A percentile compares a stretch with the other conserved stretches of the same genome.
These are phyloP conservation scores for Benitochromis conjunctus DNA, from an alignment of 2,113 vertebrate genomes.

Conservation along the genomic window DNA sequence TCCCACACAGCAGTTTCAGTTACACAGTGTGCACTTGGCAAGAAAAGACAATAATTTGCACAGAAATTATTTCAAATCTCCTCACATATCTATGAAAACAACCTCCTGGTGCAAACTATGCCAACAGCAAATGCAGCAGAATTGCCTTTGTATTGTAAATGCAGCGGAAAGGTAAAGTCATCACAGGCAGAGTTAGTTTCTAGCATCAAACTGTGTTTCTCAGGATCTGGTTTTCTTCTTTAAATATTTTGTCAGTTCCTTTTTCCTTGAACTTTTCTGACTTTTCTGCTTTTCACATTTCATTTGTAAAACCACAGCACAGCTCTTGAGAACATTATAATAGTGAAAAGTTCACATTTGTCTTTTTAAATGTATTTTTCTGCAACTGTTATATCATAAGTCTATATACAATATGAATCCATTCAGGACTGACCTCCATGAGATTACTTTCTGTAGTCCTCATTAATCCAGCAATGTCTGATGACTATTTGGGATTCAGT, in stretches of 20 bases:
- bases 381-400: neutral
- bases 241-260: conserved; percentile 2
- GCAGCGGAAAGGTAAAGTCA: conserved; percentile 9
- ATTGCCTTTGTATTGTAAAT: conserved; percentile 35
- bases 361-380: neutral
- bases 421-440: neutral
- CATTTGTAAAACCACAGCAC: neutral
- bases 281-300: conserved; percentile 11
- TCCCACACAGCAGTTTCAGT: neutral
- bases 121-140: neutral
- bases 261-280: conserved; percentile 26
- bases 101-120: conserved; percentile 9
- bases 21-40: conserved; percentile 5
- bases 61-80: conserved; percentile 40
- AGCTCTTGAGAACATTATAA: neutral
- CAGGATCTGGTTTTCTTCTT: neutral
- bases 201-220: neutral
- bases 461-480: neutral
- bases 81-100: conserved; percentile 32
- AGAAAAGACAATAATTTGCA: conserved; percentile 7
- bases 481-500: conserved; percentile 11
- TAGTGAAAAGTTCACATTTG: neutral
- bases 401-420: neutral
- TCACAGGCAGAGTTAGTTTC: neutral
- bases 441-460: neutral